Evolutionary conservation across 30 jellyfish, hydroid and myxozoan genomes (phyloP), one percentile per base, ranked within the genome.

Genomic region (Calvadosia cruxmelitensis): DNA sequence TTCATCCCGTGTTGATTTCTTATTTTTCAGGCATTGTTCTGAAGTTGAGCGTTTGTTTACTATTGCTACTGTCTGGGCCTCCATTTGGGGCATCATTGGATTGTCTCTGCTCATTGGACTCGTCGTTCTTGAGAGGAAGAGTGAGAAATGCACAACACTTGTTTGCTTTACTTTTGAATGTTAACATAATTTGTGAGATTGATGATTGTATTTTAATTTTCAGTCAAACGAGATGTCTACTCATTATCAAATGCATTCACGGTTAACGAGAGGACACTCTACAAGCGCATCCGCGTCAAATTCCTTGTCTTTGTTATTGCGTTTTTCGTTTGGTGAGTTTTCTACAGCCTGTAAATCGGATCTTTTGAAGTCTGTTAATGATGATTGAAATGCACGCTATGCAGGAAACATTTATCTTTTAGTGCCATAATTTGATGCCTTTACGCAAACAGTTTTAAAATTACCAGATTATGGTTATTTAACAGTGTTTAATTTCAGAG

Each of bases 211-310:
- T 1, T 23, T 27, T 33, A 24, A 29, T 12, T 64, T 66, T 2
- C 78, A 78, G 91, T 78, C 63, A 78, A 78, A 62, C 33, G 53
- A 26, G 82, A 78, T 53, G 69, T 78, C 27, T 68, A 75, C 33
- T 57, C 64, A 35, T 71, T 57, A 16, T 50, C 80, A 68, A 78
- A 68, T 42, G 80, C 82, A 0, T 78, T 66, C 72, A 67, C 91
- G 30, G 35, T 61, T 2, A 61, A 28, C 29, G 80, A 78, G 27
- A 42, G 91, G 64, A 78, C 26, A 3, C 50, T 78, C 0, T 32
- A 66, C 76, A 68, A 69, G 50, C 70, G 34, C 64, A 79, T 78
- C 50, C 57, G 91, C 26, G 77, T 64, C 27, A 78, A 78, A 50
- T 78, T 78, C 42, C 23, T 78, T 24, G 36, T 78, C 52, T 63